These are phyloP conservation scores for Pollenia griseotomentosa DNA, from an alignment of 2,888 invertebrate genomes.

Conservation along the genomic window DNA sequence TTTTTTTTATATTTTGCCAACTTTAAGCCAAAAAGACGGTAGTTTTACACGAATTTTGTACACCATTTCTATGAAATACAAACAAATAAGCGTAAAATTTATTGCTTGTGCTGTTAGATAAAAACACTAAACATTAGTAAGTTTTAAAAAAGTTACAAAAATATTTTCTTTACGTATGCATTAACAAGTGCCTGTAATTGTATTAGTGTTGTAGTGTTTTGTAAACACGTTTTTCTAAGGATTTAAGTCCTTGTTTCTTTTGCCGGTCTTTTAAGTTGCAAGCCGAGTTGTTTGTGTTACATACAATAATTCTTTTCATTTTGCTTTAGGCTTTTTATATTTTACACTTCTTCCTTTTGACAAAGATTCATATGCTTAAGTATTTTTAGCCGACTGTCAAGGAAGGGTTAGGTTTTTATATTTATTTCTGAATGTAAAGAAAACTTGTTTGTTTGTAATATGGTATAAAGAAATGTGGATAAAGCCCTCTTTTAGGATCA, in stretches of 20 bases:
- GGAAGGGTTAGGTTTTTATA: too few species aligned
- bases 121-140: slow-evolving; percentile 25
- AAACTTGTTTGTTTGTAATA: too few species aligned
- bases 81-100: slow-evolving; percentile 75
- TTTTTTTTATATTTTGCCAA: background rate
- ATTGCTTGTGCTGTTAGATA: slow-evolving; percentile 63
- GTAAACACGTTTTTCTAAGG: slow-evolving; percentile 49
- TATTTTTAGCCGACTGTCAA: too few species aligned
- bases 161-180: slow-evolving; percentile 17
- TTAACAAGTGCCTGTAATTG: slow-evolving; percentile 1
- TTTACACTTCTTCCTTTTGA: slow-evolving; percentile 14
- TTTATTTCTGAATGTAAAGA: too few species aligned
- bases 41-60: slow-evolving; percentile 57
- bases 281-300: background rate
- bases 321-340: slow-evolving; percentile 34
- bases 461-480: too few species aligned
- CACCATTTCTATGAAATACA: slow-evolving; percentile 20
- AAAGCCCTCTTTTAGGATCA: too few species aligned
- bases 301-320: background rate
- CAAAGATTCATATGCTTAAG: slow-evolving; percentile 19
- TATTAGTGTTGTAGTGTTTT: slow-evolving; percentile 46
- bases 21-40: slow-evolving; percentile 56
- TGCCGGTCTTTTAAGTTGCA: background rate
- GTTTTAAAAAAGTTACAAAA: slow-evolving; percentile 19
- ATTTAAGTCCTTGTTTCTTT: slow-evolving; percentile 17